Percentiles rank a stretch among this genome's conserved stretches.
These are phyloP conservation scores for Henricia sp. DNA, from an alignment of 53 echinoderm and acorn worm genomes.

Conservation along the genomic window DNA sequence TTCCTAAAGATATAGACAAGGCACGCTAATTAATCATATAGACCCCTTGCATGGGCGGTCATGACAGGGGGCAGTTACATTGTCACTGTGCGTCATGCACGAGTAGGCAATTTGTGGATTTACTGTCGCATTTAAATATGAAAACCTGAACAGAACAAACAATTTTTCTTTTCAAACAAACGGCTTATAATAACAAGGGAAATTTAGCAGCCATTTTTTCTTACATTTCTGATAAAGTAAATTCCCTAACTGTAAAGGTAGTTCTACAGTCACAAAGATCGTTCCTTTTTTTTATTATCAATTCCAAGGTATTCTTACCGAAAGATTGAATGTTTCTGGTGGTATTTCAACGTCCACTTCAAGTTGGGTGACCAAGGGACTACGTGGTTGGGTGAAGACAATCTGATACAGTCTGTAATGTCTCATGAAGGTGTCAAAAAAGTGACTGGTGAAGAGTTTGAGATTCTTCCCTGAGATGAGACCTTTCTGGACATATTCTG, in stretches of 20 bases:
- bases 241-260: background rate
- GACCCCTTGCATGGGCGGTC: background rate
- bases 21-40: background rate
- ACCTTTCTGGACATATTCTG: slow-evolving; percentile 35
- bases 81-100: too few species aligned
- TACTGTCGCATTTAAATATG: too few species aligned
- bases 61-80: background rate
- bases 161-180: too few species aligned
- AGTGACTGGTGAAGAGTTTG: slow-evolving; percentile 73
- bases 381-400: slow-evolving; percentile 75
- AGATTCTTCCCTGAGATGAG: slow-evolving; percentile 67
- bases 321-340: slow-evolving; percentile 38
- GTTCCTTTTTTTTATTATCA: slow-evolving; percentile 55
- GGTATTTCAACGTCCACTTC: slow-evolving; percentile 67
- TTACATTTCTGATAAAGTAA: background rate
- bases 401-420: slow-evolving; percentile 89
- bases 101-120: too few species aligned
- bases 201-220: background rate
- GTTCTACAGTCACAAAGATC: background rate
- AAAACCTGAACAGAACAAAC: too few species aligned
- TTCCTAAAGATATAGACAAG: slow-evolving; percentile 42
- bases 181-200: background rate
- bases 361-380: slow-evolving; percentile 61
- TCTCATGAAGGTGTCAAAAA: slow-evolving; percentile 89
- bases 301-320: background rate